These are phyloP conservation scores for Ferdinandea cuprea DNA, from an alignment of 2,888 invertebrate species.

Conservation along the genomic window DNA sequence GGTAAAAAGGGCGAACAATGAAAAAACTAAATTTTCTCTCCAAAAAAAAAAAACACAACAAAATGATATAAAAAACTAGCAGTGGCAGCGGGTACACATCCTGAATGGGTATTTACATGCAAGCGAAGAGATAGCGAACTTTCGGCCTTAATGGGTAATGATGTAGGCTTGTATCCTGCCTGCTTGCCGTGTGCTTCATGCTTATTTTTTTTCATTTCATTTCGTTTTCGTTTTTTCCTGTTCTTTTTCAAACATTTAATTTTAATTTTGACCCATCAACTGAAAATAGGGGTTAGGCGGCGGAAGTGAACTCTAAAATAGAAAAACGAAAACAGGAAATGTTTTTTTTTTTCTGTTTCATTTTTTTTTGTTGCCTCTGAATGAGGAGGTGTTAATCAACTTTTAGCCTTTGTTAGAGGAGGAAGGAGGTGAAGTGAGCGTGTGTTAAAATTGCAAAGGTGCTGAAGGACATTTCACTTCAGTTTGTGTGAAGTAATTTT, in stretches of 20 bases:
- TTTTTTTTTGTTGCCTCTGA: conserved; percentile 28
- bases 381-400: conserved; percentile 73
- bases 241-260: conserved; percentile 75
- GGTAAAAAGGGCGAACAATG: conserved; percentile 62
- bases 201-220: conserved; percentile 50
- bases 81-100: conserved; percentile 71
- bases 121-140: conserved; percentile 74
- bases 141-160: conserved; percentile 74
- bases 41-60: conserved; percentile 16
- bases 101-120: conserved; percentile 75
- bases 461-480: conserved; percentile 63
- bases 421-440: neutral
- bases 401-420: conserved; percentile 62
- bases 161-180: conserved; percentile 74
- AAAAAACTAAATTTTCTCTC: conserved; percentile 35
- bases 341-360: conserved; percentile 21
- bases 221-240: conserved; percentile 50
- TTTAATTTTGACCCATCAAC: conserved; percentile 74
- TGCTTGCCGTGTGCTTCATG: conserved; percentile 70
- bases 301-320: conserved; percentile 64
- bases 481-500: conserved; percentile 39
- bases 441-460: conserved; percentile 30
- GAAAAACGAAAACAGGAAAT: conserved; percentile 70
- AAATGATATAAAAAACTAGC: conserved; percentile 29
- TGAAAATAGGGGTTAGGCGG: conserved; percentile 63